Percentiles rank a stretch among this genome's conserved stretches.
Evolutionary conservation across 2,113 vertebrate species (phyloP).

Genomic region (Delphinus delphis): DNA sequence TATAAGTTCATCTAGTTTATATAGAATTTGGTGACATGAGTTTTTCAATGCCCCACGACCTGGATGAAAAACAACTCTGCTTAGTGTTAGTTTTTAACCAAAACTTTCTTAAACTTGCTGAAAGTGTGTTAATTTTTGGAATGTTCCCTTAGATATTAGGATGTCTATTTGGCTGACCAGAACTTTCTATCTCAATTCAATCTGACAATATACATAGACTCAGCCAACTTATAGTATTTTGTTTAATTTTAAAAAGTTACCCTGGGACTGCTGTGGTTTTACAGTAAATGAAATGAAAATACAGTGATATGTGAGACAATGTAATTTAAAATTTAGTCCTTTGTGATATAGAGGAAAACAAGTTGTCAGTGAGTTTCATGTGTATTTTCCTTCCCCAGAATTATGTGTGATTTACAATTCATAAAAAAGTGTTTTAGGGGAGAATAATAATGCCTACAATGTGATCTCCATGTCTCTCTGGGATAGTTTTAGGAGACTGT

Average conservation of each 20-base stretch:
- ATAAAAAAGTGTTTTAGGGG: conserved; percentile 36
- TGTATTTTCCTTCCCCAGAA: conserved; percentile 5
- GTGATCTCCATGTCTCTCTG: conserved; percentile 40
- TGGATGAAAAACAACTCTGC: not conserved
- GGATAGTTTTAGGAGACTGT: conserved; percentile 14
- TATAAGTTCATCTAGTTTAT: not conserved
- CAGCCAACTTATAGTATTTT: not conserved
- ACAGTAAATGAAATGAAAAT: not conserved
- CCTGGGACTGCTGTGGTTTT: not conserved
- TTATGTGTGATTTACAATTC: conserved; percentile 52
- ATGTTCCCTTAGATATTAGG: not conserved
- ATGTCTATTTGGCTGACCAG: not conserved
- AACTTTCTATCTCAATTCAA: not conserved
- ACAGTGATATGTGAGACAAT: not conserved
- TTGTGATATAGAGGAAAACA: conserved; percentile 1
- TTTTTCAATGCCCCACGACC: not conserved
- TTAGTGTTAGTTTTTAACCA: not conserved
- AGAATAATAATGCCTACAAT: conserved; percentile 9
- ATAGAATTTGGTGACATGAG: not conserved
- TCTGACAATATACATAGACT: not conserved
- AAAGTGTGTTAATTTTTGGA: not conserved
- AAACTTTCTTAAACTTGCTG: not conserved
- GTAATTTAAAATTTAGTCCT: conserved; percentile 32
- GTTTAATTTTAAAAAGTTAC: not conserved
- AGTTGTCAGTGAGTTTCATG: not conserved